Base-by-base conservation (phyloP, 2,113 vertebrate genomes). In the Cynoglossus semilaevis region DNA sequence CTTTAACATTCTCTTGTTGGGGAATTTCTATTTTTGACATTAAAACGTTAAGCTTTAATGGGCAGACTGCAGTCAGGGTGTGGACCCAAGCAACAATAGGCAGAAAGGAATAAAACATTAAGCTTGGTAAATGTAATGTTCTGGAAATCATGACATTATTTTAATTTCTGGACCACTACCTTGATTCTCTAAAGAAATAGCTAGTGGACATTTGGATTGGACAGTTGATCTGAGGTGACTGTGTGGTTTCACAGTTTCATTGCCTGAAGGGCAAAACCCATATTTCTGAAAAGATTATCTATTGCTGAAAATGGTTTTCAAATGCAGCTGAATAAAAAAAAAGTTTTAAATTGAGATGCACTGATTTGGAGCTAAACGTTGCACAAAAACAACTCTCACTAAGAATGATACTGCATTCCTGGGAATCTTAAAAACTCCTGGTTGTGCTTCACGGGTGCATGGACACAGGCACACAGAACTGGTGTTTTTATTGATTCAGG, bases 401-500 rank as follows among this genome's bases (percentile, higher is more conserved):
- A 13, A 57, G 18, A 61, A 43, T 44, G 8, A 50, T 50, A 34
- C 48, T 48, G 15, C 7, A 12, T 13, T 48, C 3, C 37, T 34
- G 9, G 38, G 49, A 40, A 41, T 43, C 40, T 49, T 29, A 29
- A 34, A 59, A 38, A 54, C 45, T 51, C 19, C 35, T 11, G 9
- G 22, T 38, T 16, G 18, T 38, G 35, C 29, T 18, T 16, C 48
- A 44, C 34, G 51, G 43, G 35, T 9, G 10, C 40, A 15, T 18
- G 10, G 57, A 48, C 41, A 63, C 35, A 63, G 14, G 56, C 53
- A 53, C 51, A 59, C 46, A 62, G 5, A 58, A 43, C 19, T 4
- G 49, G 47, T 45, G 71, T 56, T 71, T 61, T 54, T 81, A 87
- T 87, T 81, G 85, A 87, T 85, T 79, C 52, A 75, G 51, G 65